phyloP scores from a whole-genome alignment of 2,888 invertebrate genomes.

The Cheilosia scutellata region DNA sequence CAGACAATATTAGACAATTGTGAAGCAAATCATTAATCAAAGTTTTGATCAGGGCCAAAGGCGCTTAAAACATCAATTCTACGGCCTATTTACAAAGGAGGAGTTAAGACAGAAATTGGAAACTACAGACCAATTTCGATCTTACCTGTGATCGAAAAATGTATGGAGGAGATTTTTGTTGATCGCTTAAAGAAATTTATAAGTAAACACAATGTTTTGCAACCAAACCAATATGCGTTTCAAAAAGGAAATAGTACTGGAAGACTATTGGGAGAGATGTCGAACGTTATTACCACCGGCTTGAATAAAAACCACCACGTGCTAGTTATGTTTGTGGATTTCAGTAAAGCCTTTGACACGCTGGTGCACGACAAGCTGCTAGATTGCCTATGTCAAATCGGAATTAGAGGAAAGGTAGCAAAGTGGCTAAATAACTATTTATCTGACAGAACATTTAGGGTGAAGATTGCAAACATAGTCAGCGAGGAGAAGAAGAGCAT shows the following conservation, averaged over 20 bases:
- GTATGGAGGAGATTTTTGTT: slow-evolving; percentile 14
- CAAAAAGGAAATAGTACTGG: slow-evolving; percentile 1
- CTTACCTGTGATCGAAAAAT: slow-evolving; percentile 6
- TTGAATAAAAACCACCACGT: no score
- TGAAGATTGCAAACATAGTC: neutral
- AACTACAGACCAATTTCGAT: slow-evolving; percentile 17
- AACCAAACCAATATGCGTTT: slow-evolving; percentile 11
- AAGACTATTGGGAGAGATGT: no score
- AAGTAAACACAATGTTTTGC: neutral
- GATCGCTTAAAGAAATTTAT: slow-evolving; percentile 7
- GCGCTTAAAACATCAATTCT: slow-evolving; percentile 8
- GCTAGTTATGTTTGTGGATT: no score
- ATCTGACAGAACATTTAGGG: neutral
- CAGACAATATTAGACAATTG: slow-evolving; percentile 9
- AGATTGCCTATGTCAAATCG: no score
- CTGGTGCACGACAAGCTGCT: no score
- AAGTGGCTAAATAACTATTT: neutral
- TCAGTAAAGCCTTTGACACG: no score
- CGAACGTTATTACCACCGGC: no score
- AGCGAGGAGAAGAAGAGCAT: neutral
- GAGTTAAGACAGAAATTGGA: slow-evolving; percentile 6
- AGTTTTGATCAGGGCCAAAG: slow-evolving; percentile 4
- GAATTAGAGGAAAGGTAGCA: neutral
- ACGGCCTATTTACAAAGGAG: slow-evolving; percentile 8
- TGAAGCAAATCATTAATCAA: neutral